Evolutionary conservation across 2,113 vertebrate genomes (phyloP), one percentile per base, ranked within the genome.

Genomic region (Triplophysa tibetana): DNA sequence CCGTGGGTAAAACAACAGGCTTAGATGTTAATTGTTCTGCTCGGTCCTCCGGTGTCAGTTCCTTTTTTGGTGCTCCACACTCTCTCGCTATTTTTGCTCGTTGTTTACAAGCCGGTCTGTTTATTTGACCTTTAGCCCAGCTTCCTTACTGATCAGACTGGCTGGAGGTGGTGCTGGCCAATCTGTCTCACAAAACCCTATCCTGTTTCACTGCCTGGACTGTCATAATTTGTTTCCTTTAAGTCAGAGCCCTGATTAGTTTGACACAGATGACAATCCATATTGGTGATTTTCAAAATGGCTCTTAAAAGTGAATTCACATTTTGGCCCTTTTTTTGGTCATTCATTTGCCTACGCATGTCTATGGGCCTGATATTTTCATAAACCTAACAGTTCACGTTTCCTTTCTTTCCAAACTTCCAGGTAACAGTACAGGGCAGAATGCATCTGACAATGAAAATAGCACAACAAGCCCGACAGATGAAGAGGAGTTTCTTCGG

Each of bases 391-490:
- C 50, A 13, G 5, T 21, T 58, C 0, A 21, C 19, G 1, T 58
- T 58, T 58, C 19, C 2, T n/a, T n/a, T 8, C 81, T 21, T 54
- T 70, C 6, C 58, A 38, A 24, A 43, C 12, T n/a, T 17, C 62
- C 62, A 93, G 91, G 13, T 21, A 93, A 92, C 85, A 77, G 23
- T 81, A 88, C 90, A 16, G 78, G 81, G 48, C 41, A 82, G 62
- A 92, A 90, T 78, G 2, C 65, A 26, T 84, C 92, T 17, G 72
- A 56, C n/a, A 45, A 54, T n/a, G 73, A 23, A 17, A 38, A 23
- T 0, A 24, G 41, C 23, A 29, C 76, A 12, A 48, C 3, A 19
- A 41, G 7, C 16, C 23, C 75, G 29, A 23, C 10, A 33, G 24
- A 3, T 21, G 75, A 75, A 21, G 88, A 84, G 0, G 56, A 94